phyloP scores from a whole-genome alignment of 2,113 vertebrate genomes.

The Cairina moschata region DNA sequence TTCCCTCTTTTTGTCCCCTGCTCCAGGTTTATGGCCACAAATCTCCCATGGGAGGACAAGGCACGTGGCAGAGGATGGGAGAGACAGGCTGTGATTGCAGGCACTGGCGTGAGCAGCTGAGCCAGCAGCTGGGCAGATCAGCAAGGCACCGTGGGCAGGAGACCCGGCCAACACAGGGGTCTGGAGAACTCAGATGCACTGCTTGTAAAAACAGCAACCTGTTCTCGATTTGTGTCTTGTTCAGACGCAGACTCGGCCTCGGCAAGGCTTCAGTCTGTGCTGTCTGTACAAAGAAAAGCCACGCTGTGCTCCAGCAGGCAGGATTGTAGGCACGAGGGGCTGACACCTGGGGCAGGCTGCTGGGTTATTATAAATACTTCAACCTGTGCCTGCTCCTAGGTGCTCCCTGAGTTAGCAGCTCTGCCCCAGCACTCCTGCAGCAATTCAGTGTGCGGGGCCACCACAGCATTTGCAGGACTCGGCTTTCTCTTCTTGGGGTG shows the following conservation, averaged over 20 bases:
- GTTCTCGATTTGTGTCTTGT: background rate
- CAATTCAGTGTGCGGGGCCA: background rate
- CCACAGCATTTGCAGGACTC: background rate
- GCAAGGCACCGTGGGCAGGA: constrained; percentile 18
- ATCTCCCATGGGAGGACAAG: constrained; percentile 5
- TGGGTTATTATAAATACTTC: background rate
- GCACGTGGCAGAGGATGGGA: background rate
- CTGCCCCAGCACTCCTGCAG: background rate
- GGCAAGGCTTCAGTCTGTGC: background rate
- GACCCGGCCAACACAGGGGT: background rate
- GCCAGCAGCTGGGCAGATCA: background rate
- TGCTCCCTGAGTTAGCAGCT: background rate
- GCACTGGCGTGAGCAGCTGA: background rate
- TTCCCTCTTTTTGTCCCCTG: background rate
- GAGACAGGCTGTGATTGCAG: background rate
- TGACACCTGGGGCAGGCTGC: background rate
- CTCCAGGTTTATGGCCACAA: background rate
- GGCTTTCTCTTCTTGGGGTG: background rate
- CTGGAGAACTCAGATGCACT: background rate
- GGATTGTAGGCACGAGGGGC: background rate
- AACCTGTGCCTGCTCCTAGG: background rate
- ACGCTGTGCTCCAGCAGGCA: background rate
- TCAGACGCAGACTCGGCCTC: background rate
- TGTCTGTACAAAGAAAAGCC: background rate
- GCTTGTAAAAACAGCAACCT: rapidly evolving